These are phyloP conservation scores for Phainopepla nitens DNA, from an alignment of 2,113 vertebrate species.

Conservation along the genomic window DNA sequence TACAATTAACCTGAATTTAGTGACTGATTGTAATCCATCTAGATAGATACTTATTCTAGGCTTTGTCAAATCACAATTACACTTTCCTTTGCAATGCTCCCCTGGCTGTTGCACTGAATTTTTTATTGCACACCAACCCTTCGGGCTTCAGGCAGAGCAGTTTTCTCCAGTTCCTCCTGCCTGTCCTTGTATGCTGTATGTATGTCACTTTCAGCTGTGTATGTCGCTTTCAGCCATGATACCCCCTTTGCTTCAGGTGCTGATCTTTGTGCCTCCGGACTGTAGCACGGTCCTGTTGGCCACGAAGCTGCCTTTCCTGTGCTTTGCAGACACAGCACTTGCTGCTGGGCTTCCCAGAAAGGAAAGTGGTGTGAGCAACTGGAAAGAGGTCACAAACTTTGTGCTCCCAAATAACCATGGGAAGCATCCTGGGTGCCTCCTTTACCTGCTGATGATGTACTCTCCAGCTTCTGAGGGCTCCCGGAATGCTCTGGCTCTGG, in stretches of 20 bases:
- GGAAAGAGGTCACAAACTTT: background rate
- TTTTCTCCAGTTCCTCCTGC: background rate
- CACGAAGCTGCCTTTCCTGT: background rate
- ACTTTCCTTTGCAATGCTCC: background rate
- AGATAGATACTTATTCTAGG: background rate
- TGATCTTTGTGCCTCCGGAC: background rate
- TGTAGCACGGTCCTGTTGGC: rapidly evolving
- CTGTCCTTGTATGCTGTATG: rapidly evolving
- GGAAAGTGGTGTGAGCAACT: background rate
- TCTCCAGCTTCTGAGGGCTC: background rate
- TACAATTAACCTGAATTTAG: background rate
- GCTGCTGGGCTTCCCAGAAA: background rate
- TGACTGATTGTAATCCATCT: background rate
- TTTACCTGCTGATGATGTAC: background rate
- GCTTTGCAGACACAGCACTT: background rate
- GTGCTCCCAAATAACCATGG: background rate
- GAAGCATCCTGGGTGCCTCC: background rate
- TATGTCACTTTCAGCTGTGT: too few relatives aligned
- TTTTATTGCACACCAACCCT: background rate
- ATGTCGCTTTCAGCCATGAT: background rate
- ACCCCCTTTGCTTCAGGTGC: background rate
- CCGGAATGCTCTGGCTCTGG: background rate
- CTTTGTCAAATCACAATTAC: background rate
- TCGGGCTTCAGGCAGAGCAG: background rate
- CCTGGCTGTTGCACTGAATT: background rate